phyloP scores from a whole-genome alignment of 2,888 invertebrate genomes.

The Argyra leucocephala region DNA sequence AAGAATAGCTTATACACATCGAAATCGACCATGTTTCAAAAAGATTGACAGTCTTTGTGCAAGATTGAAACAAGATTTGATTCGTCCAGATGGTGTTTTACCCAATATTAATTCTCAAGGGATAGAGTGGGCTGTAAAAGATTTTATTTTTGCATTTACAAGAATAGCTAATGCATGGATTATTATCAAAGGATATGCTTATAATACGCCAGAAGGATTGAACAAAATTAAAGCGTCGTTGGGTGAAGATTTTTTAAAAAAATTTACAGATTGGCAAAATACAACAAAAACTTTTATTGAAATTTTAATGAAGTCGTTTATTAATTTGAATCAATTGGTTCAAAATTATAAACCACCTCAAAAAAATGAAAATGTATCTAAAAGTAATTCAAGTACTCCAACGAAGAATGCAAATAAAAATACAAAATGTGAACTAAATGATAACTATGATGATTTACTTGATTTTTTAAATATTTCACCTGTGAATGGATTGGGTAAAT shows the following conservation, averaged over 20 bases:
- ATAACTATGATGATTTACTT: constrained; percentile 27
- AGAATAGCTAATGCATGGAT: constrained; percentile 65
- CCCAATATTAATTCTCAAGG: constrained; percentile 66
- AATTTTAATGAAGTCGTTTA: constrained; percentile 52
- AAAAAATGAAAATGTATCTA: constrained; percentile 27
- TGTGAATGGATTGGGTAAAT: constrained; percentile 11
- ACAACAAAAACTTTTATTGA: constrained; percentile 52
- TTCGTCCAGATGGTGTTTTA: constrained; percentile 60
- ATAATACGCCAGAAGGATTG: constrained; percentile 53
- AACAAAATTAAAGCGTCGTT: constrained; percentile 53
- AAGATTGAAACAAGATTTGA: constrained; percentile 59
- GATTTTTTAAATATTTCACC: constrained; percentile 28
- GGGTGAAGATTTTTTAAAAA: constrained; percentile 50
- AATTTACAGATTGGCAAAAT: constrained; percentile 53
- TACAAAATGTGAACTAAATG: constrained; percentile 7
- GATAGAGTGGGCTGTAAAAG: constrained; percentile 66
- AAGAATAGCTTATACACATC: constrained; percentile 57
- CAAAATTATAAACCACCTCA: constrained; percentile 39
- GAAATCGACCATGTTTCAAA: constrained; percentile 62
- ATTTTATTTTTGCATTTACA: constrained; percentile 65
- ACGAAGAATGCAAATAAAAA: constrained; percentile 23
- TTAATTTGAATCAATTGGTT: constrained; percentile 48
- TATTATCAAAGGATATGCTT: constrained; percentile 56
- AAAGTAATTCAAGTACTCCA: constrained; percentile 24
- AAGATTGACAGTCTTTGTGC: constrained; percentile 65